Base-by-base conservation (phyloP, 2,888 invertebrate genomes). In the Ectobius pallidus region DNA sequence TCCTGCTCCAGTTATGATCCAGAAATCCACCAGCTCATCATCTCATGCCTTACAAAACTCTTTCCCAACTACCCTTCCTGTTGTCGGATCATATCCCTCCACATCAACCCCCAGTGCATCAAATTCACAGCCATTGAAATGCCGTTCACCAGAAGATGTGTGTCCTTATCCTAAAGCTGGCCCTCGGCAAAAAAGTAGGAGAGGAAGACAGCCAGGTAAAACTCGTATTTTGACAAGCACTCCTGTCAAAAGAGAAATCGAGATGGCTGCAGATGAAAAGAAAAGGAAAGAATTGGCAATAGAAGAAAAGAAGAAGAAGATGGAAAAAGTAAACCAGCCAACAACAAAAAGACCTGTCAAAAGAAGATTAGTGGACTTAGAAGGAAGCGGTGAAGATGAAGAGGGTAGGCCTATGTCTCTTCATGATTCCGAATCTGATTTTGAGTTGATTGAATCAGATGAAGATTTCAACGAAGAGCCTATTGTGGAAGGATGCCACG, bases 171-270 rank as follows among this genome's bases (percentile, higher is more conserved):
- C 68, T 46, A 68, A 68, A 68, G 68, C 30, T 44, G n/a, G 49
- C 3, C 49, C 46, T 68, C 11, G 25, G 3, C 25, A 68, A 16
- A 46, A 25, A 44, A 27, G 30, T n/a, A 68, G 39, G 9, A 68
- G 14, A 68, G n/a, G 30, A 44, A 46, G 49, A 27, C 22, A 68
- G 46, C 22, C 49, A 22, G 49, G 46, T 27, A 46, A 46, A 46
- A 49, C 16, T 11, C 20, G 18, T 27, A 68, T 46, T 46, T 20
- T 44, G 46, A 68, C 68, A 46, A 44, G 39, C 46, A 68, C 68
- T 25, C 49, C 68, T n/a, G 30, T 44, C 27, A 68, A 68, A 68
- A 27, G 46, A 20, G 25, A 68, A 46, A 68, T 68, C 16, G 46
- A 2, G n/a, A 16, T 11, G 27, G 16, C 14, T 22, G 32, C 42